These are phyloP conservation scores for Coelinius sp. DNA, from an alignment of 2,888 invertebrate genomes.

Conservation along the genomic window DNA sequence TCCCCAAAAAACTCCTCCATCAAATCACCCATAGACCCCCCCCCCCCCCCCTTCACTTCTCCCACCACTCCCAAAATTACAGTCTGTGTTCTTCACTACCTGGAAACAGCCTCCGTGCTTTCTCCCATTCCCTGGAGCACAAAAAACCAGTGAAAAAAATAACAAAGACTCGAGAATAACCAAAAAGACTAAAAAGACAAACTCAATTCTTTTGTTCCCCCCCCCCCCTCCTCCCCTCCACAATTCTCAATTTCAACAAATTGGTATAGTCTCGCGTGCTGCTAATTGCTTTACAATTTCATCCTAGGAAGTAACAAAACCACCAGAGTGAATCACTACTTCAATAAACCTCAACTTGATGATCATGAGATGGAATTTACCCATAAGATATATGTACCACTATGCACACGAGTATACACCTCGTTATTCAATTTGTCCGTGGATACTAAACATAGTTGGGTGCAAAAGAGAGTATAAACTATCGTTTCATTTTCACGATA, in stretches of 20 bases:
- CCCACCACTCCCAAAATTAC: conserved; percentile 48
- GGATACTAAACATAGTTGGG: conserved; percentile 19
- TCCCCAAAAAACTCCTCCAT: conserved; percentile 32
- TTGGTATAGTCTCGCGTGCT: conserved; percentile 25
- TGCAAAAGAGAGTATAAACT: neutral
- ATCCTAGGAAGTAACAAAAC: conserved; percentile 22
- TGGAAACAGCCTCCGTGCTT: conserved; percentile 21
- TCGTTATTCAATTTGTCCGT: conserved; percentile 41
- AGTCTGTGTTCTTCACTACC: conserved; percentile 28
- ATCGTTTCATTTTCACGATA: conserved; percentile 31
- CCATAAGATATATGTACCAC: conserved; percentile 10
- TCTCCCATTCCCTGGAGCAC: conserved; percentile 9
- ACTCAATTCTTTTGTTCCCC: conserved; percentile 14
- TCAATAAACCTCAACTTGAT: conserved; percentile 29
- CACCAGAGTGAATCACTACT: conserved; percentile 20
- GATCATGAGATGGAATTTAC: conserved; percentile 20
- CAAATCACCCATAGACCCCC: conserved; percentile 25
- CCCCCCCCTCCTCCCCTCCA: neutral
- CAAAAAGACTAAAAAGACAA: neutral
- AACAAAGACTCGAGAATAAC: neutral
- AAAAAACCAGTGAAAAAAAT: conserved; percentile 25
- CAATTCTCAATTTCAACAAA: conserved; percentile 3
- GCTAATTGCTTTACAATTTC: conserved; percentile 29
- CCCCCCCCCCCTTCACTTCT: conserved; percentile 30
- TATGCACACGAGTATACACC: conserved; percentile 20